A percentile compares a stretch with the other conserved stretches of the same genome.
Evolutionary conservation across 2,113 vertebrate species (phyloP).

Genomic region (Physeter macrocephalus): DNA sequence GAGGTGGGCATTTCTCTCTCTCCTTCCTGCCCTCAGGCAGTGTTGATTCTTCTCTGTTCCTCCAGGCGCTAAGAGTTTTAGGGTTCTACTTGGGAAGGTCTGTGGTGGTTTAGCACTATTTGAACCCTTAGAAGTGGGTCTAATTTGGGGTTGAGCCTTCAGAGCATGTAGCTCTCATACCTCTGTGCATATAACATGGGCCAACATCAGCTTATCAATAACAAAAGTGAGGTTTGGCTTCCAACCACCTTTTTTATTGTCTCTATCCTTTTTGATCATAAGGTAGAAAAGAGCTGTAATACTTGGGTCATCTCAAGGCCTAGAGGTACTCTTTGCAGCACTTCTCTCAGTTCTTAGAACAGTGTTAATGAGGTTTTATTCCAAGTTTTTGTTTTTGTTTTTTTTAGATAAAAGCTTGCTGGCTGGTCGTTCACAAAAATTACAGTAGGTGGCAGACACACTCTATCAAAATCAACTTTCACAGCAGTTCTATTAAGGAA

Average conservation of each 20-base stretch:
- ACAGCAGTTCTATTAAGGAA: background rate
- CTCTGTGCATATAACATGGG: background rate
- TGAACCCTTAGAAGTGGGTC: background rate
- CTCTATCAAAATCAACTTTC: background rate
- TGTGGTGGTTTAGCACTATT: background rate
- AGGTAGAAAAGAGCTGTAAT: background rate
- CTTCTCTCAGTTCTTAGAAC: background rate
- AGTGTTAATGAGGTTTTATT: background rate
- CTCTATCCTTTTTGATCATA: background rate
- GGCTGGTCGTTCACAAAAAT: background rate
- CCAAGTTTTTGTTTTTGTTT: background rate
- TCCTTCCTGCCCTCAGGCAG: background rate
- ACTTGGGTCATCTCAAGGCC: background rate
- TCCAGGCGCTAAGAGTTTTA: background rate
- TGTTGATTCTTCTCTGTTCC: background rate
- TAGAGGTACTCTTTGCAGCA: background rate
- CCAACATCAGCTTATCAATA: background rate
- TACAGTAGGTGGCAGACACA: conserved; percentile 55
- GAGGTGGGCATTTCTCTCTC: background rate
- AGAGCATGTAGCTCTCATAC: background rate
- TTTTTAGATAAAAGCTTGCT: background rate
- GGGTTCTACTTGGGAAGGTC: background rate
- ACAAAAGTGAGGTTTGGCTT: background rate
- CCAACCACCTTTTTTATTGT: background rate
- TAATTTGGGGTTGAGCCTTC: background rate